Evolutionary conservation across 2,113 vertebrate species (phyloP).

Genomic region (Calidris pugnax): DNA sequence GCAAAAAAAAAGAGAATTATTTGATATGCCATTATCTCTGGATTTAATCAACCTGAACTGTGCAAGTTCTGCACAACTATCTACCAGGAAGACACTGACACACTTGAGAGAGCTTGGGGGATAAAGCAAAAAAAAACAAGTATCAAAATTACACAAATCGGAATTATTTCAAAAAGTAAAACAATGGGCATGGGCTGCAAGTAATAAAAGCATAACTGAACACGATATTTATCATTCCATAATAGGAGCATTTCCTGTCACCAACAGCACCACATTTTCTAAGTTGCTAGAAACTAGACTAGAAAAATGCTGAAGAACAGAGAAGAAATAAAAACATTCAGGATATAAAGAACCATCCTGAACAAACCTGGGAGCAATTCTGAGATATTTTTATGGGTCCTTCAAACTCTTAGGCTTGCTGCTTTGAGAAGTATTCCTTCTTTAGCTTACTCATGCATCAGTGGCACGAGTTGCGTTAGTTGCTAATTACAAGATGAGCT

Average conservation of each 20-base stretch:
- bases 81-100: background rate
- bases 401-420: background rate
- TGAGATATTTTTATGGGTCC: background rate
- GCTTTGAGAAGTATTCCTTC: background rate
- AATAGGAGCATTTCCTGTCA: background rate
- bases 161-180: background rate
- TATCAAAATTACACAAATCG: background rate
- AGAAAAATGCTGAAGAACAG: background rate
- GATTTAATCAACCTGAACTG: background rate
- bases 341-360: background rate
- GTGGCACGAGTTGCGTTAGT: background rate
- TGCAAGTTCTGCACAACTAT: background rate
- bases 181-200: background rate
- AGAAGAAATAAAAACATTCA: background rate
- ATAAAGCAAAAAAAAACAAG: background rate
- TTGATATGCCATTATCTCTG: background rate
- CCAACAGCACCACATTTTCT: background rate
- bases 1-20: background rate
- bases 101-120: background rate
- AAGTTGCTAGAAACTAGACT: background rate
- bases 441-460: background rate
- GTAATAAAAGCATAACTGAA: background rate
- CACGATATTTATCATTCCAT: background rate
- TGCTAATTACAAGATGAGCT: constrained; percentile 1
- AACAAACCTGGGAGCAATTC: background rate